These are phyloP conservation scores for Myopa testacea DNA, from an alignment of 2,888 invertebrate genomes.

Conservation along the genomic window DNA sequence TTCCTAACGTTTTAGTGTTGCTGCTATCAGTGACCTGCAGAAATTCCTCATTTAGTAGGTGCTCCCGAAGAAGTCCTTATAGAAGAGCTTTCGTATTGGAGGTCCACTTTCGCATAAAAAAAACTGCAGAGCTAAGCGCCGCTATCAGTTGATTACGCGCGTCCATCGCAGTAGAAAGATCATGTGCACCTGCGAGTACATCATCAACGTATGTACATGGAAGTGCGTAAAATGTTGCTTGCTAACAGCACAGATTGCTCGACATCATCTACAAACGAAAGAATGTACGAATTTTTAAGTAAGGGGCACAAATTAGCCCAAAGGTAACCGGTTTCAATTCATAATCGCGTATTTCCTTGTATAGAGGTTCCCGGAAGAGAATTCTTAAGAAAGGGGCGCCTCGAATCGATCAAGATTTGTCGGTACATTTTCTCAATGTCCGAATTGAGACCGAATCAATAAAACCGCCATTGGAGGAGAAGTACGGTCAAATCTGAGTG, in stretches of 20 bases:
- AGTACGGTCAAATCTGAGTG: constrained; percentile 10
- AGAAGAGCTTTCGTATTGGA: neutral
- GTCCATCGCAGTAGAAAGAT: neutral
- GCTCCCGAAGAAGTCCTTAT: neutral
- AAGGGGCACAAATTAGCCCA: constrained; percentile 39
- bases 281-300: constrained; percentile 36
- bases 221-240: constrained; percentile 36
- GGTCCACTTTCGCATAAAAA: constrained; percentile 41
- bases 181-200: constrained; percentile 27
- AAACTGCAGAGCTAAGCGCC: constrained; percentile 20
- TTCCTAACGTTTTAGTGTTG: constrained; percentile 36
- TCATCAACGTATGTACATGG: constrained; percentile 35
- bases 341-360: constrained; percentile 20
- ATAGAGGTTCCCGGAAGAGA: neutral
- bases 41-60: constrained; percentile 28
- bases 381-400: constrained; percentile 16
- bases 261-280: constrained; percentile 37
- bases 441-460: neutral
- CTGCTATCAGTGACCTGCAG: constrained; percentile 34
- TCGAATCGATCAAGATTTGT: constrained; percentile 1
- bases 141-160: constrained; percentile 26
- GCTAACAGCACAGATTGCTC: constrained; percentile 32
- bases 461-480: constrained; percentile 14
- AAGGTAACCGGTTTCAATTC: constrained; percentile 37
- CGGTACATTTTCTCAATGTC: constrained; percentile 33